These are phyloP conservation scores for Cryptus armator DNA, from an alignment of 2,888 invertebrate genomes.

Conservation along the genomic window DNA sequence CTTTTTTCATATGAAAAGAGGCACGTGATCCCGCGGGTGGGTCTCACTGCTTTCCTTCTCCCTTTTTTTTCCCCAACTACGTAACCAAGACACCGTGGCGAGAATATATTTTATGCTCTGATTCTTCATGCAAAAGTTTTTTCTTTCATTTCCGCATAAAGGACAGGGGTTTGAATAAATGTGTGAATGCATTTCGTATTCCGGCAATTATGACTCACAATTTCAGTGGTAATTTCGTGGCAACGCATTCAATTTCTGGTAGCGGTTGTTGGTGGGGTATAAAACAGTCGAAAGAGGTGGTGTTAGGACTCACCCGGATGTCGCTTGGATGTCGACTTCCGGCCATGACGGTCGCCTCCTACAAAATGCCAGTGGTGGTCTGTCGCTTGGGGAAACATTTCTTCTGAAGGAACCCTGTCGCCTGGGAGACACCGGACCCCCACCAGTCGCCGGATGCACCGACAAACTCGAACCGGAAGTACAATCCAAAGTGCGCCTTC, in stretches of 20 bases:
- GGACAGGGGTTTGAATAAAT: background rate
- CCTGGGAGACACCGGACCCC: slow-evolving; percentile 75
- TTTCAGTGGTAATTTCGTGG: background rate
- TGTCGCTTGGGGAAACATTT: slow-evolving; percentile 87
- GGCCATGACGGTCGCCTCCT: slow-evolving; percentile 93
- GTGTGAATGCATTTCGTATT: background rate
- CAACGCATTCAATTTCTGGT: background rate
- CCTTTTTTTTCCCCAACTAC: background rate
- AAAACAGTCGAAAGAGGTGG: background rate
- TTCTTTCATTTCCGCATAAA: background rate
- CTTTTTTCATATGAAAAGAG: background rate
- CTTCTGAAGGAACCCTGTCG: slow-evolving; percentile 86
- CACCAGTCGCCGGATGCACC: slow-evolving; percentile 79
- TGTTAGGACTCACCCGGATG: slow-evolving; percentile 90
- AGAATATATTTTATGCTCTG: background rate
- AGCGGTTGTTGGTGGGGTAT: background rate
- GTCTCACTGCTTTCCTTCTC: background rate
- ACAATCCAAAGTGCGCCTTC: slow-evolving; percentile 80
- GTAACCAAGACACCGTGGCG: slow-evolving; percentile 1
- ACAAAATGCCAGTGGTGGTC: slow-evolving; percentile 91
- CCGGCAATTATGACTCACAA: background rate
- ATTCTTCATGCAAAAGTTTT: background rate
- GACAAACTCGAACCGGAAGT: slow-evolving; percentile 76
- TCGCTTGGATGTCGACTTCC: slow-evolving; percentile 93
- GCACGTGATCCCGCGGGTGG: background rate